phyloP scores from a whole-genome alignment of 1,140 invertebrate species.

The Nebria ingens region DNA sequence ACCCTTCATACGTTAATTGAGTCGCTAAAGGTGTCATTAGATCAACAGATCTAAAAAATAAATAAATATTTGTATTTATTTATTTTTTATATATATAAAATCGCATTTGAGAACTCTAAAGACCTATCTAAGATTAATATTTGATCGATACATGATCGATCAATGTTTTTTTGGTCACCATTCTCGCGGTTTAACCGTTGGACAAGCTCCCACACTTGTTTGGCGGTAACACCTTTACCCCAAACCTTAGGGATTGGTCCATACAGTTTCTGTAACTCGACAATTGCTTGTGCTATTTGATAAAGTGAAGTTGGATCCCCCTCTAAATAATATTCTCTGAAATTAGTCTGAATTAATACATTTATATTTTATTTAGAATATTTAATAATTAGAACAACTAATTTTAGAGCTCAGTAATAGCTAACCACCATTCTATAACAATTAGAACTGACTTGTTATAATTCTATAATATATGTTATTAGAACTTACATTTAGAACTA shows the following conservation, averaged over 20 bases:
- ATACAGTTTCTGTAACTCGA: constrained; percentile 76
- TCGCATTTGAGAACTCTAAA: neutral
- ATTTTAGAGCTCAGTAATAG: neutral
- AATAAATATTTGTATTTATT: constrained; percentile 39
- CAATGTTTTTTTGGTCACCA: constrained; percentile 33
- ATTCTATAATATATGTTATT: too few relatives aligned
- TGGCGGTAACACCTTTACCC: constrained; percentile 81
- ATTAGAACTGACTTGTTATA: neutral
- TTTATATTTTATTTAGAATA: neutral
- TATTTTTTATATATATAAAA: neutral
- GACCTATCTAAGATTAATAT: constrained; percentile 47
- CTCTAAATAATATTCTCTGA: constrained; percentile 72
- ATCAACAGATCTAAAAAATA: constrained; percentile 73
- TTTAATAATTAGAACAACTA: neutral
- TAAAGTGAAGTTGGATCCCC: constrained; percentile 82
- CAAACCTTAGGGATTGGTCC: constrained; percentile 82
- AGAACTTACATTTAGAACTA: too few relatives aligned
- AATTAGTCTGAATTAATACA: constrained; percentile 22
- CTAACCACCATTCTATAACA: neutral
- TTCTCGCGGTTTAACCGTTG: constrained; percentile 60
- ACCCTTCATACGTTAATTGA: constrained; percentile 94
- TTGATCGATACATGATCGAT: constrained; percentile 66
- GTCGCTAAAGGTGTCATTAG: constrained; percentile 85
- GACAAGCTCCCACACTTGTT: constrained; percentile 82
- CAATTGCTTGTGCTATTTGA: constrained; percentile 78